Base-by-base conservation (phyloP, 2,888 invertebrate species). In the Silvanus unidentatus region DNA sequence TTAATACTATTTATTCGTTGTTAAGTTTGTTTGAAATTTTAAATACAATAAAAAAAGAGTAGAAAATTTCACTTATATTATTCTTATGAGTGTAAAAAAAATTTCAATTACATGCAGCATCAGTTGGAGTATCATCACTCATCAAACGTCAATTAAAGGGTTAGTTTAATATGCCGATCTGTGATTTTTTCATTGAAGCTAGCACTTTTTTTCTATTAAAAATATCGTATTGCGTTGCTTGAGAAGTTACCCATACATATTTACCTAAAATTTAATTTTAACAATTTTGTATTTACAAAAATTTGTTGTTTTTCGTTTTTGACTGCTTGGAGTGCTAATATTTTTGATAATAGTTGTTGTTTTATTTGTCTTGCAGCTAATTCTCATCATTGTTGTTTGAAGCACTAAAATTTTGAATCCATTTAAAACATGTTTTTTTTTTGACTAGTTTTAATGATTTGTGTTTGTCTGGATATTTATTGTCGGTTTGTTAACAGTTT, bases 401-500 rank as follows among this genome's bases (percentile, higher is more conserved):
- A 12, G 3, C 13, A 32, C 32, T 32, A 32, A 40, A 27, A 27
- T 40, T 16, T 37, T 40, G 2, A 6, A 6, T 40, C 16, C 12
- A 16, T 43, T 42, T 28, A 39, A 27, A 8, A 27, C 28, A 39
- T 11, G 5, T 37, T 10, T 37, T n/a, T 32, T 3, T 9, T 32
- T 32, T 32, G n/a, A 32, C n/a, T 22, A 22, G 32, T n/a, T n/a
- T n/a, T n/a, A n/a, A n/a, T n/a, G n/a, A n/a, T n/a, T n/a, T n/a
- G n/a, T n/a, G n/a, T n/a, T n/a, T n/a, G n/a, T n/a, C n/a, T n/a
- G n/a, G n/a, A n/a, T n/a, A n/a, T n/a, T n/a, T n/a, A n/a, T n/a
- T n/a, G n/a, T n/a, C n/a, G n/a, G 8, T 22, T 22, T 22, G 22
- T 22, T 22, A 22, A 22, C 78, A 92, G 91, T 91, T 74, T 72